phyloP scores from a whole-genome alignment of 2,888 invertebrate species.

The Melanostoma mellinum region DNA sequence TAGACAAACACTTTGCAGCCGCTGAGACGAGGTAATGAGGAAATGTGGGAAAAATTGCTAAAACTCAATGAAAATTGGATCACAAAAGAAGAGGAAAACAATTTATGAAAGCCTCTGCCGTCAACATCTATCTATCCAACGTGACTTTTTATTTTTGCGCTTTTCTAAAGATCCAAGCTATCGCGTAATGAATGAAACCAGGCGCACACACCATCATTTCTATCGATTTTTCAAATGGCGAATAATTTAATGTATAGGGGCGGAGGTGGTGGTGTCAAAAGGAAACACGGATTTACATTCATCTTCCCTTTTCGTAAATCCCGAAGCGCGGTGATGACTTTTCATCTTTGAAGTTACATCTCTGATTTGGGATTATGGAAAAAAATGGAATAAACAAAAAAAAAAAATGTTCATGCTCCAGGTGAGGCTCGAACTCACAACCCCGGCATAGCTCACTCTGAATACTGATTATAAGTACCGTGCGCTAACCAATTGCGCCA shows the following conservation, averaged over 20 bases:
- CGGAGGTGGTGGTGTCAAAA: not conserved
- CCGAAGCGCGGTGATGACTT: not conserved
- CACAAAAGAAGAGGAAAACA: slow-evolving; percentile 62
- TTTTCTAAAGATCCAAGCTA: slow-evolving; percentile 48
- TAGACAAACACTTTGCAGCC: slow-evolving; percentile 54
- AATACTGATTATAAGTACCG: slow-evolving; percentile 73
- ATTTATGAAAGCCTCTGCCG: slow-evolving; percentile 52
- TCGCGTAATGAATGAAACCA: slow-evolving; percentile 60
- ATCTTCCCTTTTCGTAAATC: no score
- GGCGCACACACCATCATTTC: slow-evolving; percentile 32
- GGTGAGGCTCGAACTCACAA: slow-evolving; percentile 73
- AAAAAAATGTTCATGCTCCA: slow-evolving; percentile 60
- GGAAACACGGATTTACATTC: not conserved
- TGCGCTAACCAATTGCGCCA: slow-evolving; percentile 73
- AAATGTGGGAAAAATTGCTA: slow-evolving; percentile 64
- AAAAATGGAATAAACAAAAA: not conserved
- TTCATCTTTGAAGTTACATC: slow-evolving; percentile 24
- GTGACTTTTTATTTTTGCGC: slow-evolving; percentile 37
- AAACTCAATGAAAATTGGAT: slow-evolving; percentile 71
- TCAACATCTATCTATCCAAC: slow-evolving; percentile 14
- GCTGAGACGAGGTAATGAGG: slow-evolving; percentile 40
- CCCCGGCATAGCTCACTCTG: slow-evolving; percentile 70
- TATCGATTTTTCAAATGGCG: slow-evolving; percentile 57
- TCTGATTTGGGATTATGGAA: slow-evolving; percentile 22
- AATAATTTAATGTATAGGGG: not conserved